A percentile compares a stretch with the other conserved stretches of the same genome.
Evolutionary conservation across 1,140 invertebrate genomes (phyloP).

Genomic region (Drosophila pandora): DNA sequence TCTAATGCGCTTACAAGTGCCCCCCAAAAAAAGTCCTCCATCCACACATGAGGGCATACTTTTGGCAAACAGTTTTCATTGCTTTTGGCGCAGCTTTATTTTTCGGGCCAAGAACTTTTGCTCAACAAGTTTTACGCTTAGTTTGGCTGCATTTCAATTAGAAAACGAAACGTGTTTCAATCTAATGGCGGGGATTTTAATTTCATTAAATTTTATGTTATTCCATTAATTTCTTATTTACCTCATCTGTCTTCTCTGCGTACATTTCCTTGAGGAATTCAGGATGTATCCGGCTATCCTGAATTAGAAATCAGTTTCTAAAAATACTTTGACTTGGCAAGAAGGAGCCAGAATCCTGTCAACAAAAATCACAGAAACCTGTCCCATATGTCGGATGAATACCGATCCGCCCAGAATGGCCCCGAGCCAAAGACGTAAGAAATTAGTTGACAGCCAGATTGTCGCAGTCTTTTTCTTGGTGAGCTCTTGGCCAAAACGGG

Average conservation of each 20-base stretch:
- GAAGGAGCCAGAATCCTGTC: not conserved
- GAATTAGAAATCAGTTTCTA: not conserved
- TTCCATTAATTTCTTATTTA: not conserved
- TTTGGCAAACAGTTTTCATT: slow-evolving; percentile 43
- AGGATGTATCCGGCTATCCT: not conserved
- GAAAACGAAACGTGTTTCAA: slow-evolving; percentile 18
- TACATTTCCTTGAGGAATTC: not conserved
- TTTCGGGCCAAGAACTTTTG: slow-evolving; percentile 36
- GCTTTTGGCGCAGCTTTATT: slow-evolving; percentile 39
- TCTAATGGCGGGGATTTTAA: not conserved
- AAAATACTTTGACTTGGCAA: not conserved
- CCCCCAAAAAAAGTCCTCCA: slow-evolving; percentile 35
- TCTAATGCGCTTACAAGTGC: slow-evolving; percentile 38
- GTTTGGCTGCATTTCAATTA: slow-evolving; percentile 70
- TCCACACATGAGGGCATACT: slow-evolving; percentile 11
- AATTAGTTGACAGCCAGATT: slow-evolving; percentile 75
- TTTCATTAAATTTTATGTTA: not conserved
- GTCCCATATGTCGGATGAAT: slow-evolving; percentile 40
- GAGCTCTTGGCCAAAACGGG: slow-evolving; percentile 5
- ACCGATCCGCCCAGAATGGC: slow-evolving; percentile 46
- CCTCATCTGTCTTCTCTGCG: not conserved
- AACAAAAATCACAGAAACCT: slow-evolving; percentile 10
- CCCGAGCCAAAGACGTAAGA: slow-evolving; percentile 42
- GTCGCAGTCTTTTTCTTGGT: slow-evolving; percentile 15
- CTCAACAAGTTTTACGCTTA: slow-evolving; percentile 61